Conservation (phyloP, 2,888 invertebrate genomes). For the Cataglyphis altisquamis region DNA sequence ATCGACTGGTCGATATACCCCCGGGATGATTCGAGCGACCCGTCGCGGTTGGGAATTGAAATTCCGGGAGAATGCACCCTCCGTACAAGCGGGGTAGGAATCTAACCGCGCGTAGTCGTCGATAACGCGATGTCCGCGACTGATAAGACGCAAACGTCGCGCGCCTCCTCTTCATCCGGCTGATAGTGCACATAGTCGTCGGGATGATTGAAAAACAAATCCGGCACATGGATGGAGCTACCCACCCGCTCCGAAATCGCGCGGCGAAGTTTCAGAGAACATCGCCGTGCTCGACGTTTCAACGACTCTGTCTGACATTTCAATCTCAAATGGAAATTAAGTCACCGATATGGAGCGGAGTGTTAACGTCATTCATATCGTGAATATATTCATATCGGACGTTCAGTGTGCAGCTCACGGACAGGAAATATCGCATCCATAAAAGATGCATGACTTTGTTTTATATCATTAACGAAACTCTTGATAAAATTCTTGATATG, state of each 20-base stretch:
- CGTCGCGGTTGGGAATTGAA: constrained; percentile 73
- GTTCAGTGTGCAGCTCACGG: neutral
- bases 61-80: constrained; percentile 61
- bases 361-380: constrained; percentile 33
- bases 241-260: constrained; percentile 12
- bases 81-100: constrained; percentile 55
- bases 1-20: constrained; percentile 80
- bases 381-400: constrained; percentile 51
- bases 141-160: constrained; percentile 60
- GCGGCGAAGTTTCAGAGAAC: constrained; percentile 50
- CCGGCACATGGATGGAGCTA: constrained; percentile 62
- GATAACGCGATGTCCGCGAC: constrained; percentile 64
- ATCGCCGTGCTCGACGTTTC: constrained; percentile 22
- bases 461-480: neutral
- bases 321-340: constrained; percentile 57
- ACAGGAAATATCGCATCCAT: neutral
- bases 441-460: neutral
- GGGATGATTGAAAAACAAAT: constrained; percentile 13
- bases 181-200: constrained; percentile 57
- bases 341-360: constrained; percentile 24
- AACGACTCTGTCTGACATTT: constrained; percentile 52
- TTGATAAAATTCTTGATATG: neutral
- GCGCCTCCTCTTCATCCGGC: constrained; percentile 32
- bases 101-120: constrained; percentile 60
- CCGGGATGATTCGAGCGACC: constrained; percentile 78